These are phyloP conservation scores for Atta colombica DNA, from an alignment of 1,140 invertebrate species.

Conservation along the genomic window DNA sequence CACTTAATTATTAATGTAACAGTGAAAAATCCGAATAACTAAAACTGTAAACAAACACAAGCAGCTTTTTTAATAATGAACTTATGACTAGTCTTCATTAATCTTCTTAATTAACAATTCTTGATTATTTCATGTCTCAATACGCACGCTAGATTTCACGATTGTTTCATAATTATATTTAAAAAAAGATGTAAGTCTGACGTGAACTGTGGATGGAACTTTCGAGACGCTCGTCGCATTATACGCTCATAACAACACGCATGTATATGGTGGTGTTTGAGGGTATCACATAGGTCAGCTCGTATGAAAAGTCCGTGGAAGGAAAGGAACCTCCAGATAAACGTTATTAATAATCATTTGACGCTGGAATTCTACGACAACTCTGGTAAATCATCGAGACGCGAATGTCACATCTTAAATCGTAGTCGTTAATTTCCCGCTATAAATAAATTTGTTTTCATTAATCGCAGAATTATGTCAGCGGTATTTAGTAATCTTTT, in stretches of 20 bases:
- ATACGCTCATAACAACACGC: neutral
- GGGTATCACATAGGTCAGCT: slow-evolving; percentile 74
- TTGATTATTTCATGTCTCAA: neutral
- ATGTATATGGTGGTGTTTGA: slow-evolving; percentile 59
- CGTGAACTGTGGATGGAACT: slow-evolving; percentile 13
- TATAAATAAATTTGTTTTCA: slow-evolving; percentile 18
- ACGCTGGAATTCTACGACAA: slow-evolving; percentile 26
- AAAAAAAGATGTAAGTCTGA: neutral
- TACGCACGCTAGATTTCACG: neutral
- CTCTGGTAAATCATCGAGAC: neutral
- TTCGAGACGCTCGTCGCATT: neutral
- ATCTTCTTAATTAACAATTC: neutral
- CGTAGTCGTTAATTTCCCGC: neutral
- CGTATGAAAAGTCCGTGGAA: slow-evolving; percentile 60
- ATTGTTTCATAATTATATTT: neutral
- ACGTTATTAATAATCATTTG: slow-evolving; percentile 74
- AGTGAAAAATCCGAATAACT: neutral
- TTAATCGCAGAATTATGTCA: neutral
- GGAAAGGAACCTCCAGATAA: slow-evolving; percentile 71
- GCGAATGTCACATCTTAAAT: neutral
- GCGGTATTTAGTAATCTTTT: neutral
- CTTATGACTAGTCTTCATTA: neutral
- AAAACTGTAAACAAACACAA: neutral
- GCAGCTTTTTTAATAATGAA: neutral
- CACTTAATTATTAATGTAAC: neutral